A percentile compares a stretch with the other conserved stretches of the same genome.
Evolutionary conservation across 2,888 invertebrate species (phyloP).

Genomic region (Chrysolina oricalcia): DNA sequence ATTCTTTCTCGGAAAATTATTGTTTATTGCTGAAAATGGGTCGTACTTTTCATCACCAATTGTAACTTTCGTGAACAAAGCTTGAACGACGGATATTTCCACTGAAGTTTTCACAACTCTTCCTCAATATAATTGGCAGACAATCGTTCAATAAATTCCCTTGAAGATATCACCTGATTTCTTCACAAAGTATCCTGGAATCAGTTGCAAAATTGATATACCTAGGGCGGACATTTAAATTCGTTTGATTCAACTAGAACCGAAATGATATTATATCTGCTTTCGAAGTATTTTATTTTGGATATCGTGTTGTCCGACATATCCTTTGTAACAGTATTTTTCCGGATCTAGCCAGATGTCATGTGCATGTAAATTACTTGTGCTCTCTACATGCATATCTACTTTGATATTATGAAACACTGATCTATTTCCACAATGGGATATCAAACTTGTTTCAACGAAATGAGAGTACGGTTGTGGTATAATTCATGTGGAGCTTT

Average conservation of each 20-base stretch:
- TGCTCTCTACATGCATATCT: not conserved
- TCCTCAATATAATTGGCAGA: not conserved
- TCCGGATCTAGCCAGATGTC: slow-evolving; percentile 20
- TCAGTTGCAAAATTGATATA: slow-evolving; percentile 35
- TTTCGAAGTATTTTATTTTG: slow-evolving; percentile 51
- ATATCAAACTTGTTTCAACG: not conserved
- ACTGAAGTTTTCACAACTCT: not conserved
- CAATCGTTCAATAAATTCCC: not conserved
- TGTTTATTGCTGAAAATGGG: too few relatives aligned
- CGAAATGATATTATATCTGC: slow-evolving; percentile 47
- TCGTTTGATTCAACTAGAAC: slow-evolving; percentile 42
- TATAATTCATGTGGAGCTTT: too few relatives aligned
- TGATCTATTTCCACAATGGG: not conserved
- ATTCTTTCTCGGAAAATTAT: too few relatives aligned
- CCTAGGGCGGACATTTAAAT: slow-evolving; percentile 40
- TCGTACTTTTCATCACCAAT: too few relatives aligned
- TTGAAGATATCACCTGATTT: not conserved
- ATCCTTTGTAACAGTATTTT: slow-evolving; percentile 36
- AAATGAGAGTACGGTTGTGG: not conserved
- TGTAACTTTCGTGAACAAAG: too few relatives aligned
- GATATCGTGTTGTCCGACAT: slow-evolving; percentile 43
- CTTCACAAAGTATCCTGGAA: slow-evolving; percentile 18
- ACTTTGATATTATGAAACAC: slow-evolving; percentile 7
- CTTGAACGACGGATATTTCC: not conserved
- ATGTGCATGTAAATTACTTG: slow-evolving; percentile 16